Evolutionary conservation across 2,888 invertebrate genomes (phyloP).

Genomic region (Aphidoletes aphidimyza): DNA sequence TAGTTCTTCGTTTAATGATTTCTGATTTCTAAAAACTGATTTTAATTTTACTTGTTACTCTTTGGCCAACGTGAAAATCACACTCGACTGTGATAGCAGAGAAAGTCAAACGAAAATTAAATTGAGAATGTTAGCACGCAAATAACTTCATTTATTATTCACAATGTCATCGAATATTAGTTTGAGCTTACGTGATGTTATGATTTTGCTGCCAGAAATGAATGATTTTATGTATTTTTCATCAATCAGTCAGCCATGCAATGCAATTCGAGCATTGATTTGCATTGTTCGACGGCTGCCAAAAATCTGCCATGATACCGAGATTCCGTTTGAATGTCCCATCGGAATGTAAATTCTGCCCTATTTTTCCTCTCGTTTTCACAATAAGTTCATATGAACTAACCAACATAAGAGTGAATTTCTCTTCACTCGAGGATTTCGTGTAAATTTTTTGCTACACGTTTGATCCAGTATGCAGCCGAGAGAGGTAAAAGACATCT

Average conservation of each 20-base stretch:
- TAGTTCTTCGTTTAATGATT: too few relatives aligned
- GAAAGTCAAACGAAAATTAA: neutral
- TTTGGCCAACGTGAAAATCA: too few relatives aligned
- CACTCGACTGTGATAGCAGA: too few relatives aligned
- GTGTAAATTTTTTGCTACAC: neutral
- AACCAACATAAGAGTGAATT: too few relatives aligned
- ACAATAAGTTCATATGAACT: too few relatives aligned
- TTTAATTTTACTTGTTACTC: too few relatives aligned
- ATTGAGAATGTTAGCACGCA: slow-evolving; percentile 7
- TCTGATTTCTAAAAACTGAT: neutral
- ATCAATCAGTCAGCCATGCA: neutral
- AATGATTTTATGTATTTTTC: neutral
- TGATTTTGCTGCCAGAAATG: neutral
- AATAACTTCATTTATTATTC: slow-evolving; percentile 29
- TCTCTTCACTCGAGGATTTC: too few relatives aligned
- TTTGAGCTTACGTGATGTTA: slow-evolving; percentile 33
- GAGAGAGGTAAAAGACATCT: neutral
- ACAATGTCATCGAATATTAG: neutral
- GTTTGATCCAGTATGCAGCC: neutral
- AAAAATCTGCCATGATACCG: neutral
- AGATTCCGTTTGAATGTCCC: neutral
- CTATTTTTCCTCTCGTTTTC: too few relatives aligned
- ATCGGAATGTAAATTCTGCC: slow-evolving; percentile 12
- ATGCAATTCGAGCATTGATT: slow-evolving; percentile 25
- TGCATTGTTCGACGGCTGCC: neutral